Conservation (phyloP, 2,797 vertebrate species). For the Falco cherrug region DNA sequence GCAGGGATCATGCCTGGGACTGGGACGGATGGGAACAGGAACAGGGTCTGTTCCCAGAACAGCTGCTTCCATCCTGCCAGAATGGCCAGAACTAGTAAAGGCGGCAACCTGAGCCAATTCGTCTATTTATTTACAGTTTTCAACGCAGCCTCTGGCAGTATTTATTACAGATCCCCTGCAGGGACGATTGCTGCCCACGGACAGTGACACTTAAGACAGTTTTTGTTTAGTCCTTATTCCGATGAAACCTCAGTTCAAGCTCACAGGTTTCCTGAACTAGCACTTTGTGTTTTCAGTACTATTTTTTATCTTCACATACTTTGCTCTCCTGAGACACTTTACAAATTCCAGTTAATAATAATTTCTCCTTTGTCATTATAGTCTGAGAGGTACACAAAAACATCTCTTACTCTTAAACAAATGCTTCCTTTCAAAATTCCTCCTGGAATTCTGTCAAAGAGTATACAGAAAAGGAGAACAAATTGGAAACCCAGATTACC, state of each 20-base stretch:
- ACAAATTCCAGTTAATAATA: background rate
- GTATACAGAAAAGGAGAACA: background rate
- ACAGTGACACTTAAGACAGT: background rate
- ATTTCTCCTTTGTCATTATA: background rate
- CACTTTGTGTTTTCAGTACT: rapidly evolving
- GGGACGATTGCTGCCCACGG: background rate
- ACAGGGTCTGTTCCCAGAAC: background rate
- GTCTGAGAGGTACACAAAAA: background rate
- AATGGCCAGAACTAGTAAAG: background rate
- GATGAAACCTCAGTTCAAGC: background rate
- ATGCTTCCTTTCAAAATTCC: background rate
- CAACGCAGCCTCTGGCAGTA: background rate
- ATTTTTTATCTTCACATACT: background rate
- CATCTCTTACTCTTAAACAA: background rate
- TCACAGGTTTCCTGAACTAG: background rate
- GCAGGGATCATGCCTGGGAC: background rate
- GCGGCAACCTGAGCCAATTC: background rate
- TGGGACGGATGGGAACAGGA: background rate
- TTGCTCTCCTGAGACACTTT: background rate
- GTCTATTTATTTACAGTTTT: background rate
- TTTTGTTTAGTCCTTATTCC: background rate
- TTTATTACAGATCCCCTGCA: background rate
- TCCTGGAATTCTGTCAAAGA: background rate
- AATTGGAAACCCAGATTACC: background rate
- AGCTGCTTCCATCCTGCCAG: background rate